These are phyloP conservation scores for Acrobeloides nanus DNA, from an alignment of 2,888 invertebrate genomes.

Conservation along the genomic window DNA sequence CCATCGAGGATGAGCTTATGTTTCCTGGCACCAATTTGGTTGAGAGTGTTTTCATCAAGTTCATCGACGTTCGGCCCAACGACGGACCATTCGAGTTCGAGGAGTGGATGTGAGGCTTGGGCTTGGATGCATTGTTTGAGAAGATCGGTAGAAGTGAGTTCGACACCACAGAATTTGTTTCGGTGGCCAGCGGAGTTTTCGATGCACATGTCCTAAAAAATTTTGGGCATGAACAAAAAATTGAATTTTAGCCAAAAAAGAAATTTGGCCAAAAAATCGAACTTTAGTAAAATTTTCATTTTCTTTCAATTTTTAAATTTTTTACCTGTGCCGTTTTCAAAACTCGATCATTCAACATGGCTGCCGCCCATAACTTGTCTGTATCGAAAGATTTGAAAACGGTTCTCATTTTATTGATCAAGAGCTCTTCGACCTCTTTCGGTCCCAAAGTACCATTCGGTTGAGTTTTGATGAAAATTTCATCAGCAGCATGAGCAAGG, in stretches of 20 bases:
- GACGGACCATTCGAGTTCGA: slow-evolving; percentile 37
- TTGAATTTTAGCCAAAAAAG: no score
- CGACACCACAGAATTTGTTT: slow-evolving; percentile 41
- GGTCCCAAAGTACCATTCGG: no score
- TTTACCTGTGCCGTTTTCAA: slow-evolving; percentile 38
- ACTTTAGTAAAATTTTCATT: no score
- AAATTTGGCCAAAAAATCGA: no score
- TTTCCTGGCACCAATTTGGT: slow-evolving; percentile 42
- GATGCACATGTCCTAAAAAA: slow-evolving; percentile 45
- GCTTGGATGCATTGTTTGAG: slow-evolving; percentile 38
- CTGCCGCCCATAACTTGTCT: slow-evolving; percentile 46
- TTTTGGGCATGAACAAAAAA: neutral
- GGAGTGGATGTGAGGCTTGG: slow-evolving; percentile 47
- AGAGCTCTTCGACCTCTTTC: slow-evolving; percentile 24
- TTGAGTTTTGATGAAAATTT: slow-evolving; percentile 27
- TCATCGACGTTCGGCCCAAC: slow-evolving; percentile 38
- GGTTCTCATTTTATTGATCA: slow-evolving; percentile 32
- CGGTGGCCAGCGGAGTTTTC: slow-evolving; percentile 53
- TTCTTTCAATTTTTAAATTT: no score
- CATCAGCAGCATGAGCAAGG: slow-evolving; percentile 35
- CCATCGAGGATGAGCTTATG: slow-evolving; percentile 33
- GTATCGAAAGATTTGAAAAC: slow-evolving; percentile 41
- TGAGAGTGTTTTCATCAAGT: slow-evolving; percentile 48
- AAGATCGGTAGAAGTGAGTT: slow-evolving; percentile 43
- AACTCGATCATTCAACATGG: slow-evolving; percentile 39